Evolutionary conservation across 1,140 invertebrate species (phyloP).

Genomic region (Rhizoglyphus robini): DNA sequence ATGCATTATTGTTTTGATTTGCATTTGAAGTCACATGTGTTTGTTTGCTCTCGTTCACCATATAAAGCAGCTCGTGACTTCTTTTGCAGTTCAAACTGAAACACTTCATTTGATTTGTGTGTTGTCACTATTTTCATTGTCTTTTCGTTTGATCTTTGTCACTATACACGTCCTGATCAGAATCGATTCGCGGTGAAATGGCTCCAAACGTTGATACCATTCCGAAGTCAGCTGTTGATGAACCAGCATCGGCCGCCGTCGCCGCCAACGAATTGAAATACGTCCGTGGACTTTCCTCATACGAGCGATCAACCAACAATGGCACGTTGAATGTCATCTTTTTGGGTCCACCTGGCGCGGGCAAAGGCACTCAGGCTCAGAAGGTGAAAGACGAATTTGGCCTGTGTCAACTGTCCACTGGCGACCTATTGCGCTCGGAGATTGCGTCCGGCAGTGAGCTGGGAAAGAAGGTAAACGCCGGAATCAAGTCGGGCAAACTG

Average conservation of each 20-base stretch:
- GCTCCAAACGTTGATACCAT: background rate
- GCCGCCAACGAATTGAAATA: too few relatives aligned
- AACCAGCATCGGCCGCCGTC: too few relatives aligned
- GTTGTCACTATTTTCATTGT: too few relatives aligned
- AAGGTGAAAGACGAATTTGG: constrained; percentile 72
- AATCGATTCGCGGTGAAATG: too few relatives aligned
- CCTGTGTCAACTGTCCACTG: constrained; percentile 57
- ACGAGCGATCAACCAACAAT: background rate
- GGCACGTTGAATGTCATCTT: constrained; percentile 69
- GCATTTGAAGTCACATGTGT: too few relatives aligned
- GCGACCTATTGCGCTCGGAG: constrained; percentile 83
- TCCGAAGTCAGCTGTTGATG: background rate
- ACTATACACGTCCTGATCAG: too few relatives aligned
- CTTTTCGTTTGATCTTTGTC: too few relatives aligned
- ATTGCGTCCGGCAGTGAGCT: constrained; percentile 74
- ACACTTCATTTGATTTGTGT: too few relatives aligned
- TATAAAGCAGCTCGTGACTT: too few relatives aligned
- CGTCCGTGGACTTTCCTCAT: background rate
- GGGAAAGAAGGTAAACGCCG: constrained; percentile 63
- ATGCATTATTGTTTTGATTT: too few relatives aligned
- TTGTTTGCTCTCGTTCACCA: too few relatives aligned
- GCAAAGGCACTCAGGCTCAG: constrained; percentile 95
- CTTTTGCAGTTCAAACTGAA: too few relatives aligned
- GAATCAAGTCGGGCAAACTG: constrained; percentile 82
- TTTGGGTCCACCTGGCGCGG: constrained; percentile 84